Conservation (phyloP, 2,797 vertebrate species). For the Todus mexicanus region DNA sequence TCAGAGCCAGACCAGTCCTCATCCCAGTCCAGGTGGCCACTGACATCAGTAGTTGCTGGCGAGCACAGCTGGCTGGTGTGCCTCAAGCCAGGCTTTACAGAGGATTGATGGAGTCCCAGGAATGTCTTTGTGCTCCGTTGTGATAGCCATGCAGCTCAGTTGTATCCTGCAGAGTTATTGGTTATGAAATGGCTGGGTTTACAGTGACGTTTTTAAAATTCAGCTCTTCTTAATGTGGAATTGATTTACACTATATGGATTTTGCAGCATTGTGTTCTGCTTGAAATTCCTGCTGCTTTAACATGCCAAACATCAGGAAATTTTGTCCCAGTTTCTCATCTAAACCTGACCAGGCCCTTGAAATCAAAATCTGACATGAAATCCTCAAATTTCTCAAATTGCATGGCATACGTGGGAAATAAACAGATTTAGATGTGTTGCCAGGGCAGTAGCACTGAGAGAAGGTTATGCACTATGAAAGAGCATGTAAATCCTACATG, state of each 20-base stretch:
- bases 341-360: background rate
- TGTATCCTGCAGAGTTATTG: background rate
- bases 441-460: background rate
- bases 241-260: background rate
- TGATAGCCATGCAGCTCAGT: background rate
- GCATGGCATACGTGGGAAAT: background rate
- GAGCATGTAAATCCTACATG: background rate
- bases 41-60: background rate
- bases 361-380: background rate
- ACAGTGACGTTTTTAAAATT: background rate
- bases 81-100: rapidly evolving
- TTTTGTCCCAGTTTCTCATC: background rate
- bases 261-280: background rate
- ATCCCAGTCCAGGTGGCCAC: background rate
- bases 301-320: background rate
- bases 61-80: background rate
- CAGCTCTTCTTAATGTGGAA: background rate
- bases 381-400: background rate
- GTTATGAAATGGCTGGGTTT: background rate
- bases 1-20: background rate
- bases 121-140: background rate
- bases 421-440: background rate
- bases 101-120: background rate
- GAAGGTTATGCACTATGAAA: background rate
- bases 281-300: background rate